Percentiles rank a stretch among this genome's conserved stretches.
phyloP scores from a whole-genome alignment of 2,888 invertebrate genomes.

The Patella ulyssiponensis region DNA sequence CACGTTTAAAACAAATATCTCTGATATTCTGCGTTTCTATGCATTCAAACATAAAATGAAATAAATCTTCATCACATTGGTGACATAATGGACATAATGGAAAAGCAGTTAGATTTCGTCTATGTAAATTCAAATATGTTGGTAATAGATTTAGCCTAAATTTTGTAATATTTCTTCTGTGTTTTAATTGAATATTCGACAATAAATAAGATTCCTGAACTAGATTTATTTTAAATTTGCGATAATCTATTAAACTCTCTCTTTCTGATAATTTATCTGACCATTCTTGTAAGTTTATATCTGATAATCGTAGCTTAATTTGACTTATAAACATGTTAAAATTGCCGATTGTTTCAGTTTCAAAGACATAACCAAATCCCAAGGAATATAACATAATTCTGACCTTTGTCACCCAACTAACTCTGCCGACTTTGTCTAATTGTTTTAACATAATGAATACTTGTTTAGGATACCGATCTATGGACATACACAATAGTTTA shows the following conservation, averaged over 20 bases:
- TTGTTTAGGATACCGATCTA: neutral
- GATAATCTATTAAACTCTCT: neutral
- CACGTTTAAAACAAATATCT: too few species aligned
- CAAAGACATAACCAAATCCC: neutral
- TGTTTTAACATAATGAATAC: neutral
- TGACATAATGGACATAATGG: neutral
- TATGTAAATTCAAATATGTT: neutral
- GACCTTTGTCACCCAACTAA: neutral
- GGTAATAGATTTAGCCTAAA: neutral
- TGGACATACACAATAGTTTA: neutral
- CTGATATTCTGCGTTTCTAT: neutral
- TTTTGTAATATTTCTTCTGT: neutral
- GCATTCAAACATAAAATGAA: slow-evolving; percentile 2
- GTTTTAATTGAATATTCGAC: neutral
- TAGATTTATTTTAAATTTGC: neutral
- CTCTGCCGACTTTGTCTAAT: neutral
- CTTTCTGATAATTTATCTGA: neutral
- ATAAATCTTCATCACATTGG: neutral
- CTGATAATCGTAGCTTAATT: slow-evolving; percentile 1
- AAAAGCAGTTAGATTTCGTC: neutral
- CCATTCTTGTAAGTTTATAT: slow-evolving; percentile 3
- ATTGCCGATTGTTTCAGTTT: neutral
- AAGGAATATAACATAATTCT: neutral
- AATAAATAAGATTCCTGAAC: neutral
- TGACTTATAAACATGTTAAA: too few species aligned